phyloP scores from a whole-genome alignment of 2,797 vertebrate species.

The Xyrichtys novacula region DNA sequence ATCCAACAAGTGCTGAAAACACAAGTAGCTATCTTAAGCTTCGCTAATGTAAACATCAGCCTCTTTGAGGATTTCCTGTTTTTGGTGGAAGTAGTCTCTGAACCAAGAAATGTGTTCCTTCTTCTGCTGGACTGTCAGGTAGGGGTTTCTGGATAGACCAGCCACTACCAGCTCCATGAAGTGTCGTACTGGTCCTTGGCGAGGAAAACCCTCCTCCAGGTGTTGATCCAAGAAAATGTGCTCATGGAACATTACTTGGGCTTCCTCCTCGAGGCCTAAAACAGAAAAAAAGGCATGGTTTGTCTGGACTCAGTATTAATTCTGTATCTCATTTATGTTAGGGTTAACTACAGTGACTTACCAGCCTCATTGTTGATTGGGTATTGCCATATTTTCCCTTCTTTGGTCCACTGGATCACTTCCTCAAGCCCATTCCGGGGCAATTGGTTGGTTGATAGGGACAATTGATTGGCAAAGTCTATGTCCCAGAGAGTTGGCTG shows the following conservation, averaged over 20 bases:
- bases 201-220: slow-evolving; percentile 89
- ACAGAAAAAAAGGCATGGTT: background rate
- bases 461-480: slow-evolving; percentile 88
- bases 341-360: slow-evolving; percentile 65
- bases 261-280: slow-evolving; percentile 92
- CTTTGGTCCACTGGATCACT: slow-evolving; percentile 96
- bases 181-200: slow-evolving; percentile 91
- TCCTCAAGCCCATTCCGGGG: slow-evolving; percentile 92
- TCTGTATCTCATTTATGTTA: background rate
- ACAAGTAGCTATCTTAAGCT: slow-evolving; percentile 54
- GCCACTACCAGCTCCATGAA: slow-evolving; percentile 96
- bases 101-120: slow-evolving; percentile 95
- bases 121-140: slow-evolving; percentile 91
- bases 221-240: slow-evolving; percentile 95
- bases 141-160: slow-evolving; percentile 92
- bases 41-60: slow-evolving; percentile 80
- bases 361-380: slow-evolving; percentile 95
- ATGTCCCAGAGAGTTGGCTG: slow-evolving; percentile 93
- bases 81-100: slow-evolving; percentile 93
- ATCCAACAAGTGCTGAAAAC: slow-evolving; percentile 17
- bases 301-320: background rate
- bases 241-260: slow-evolving; percentile 91
- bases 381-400: slow-evolving; percentile 93
- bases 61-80: slow-evolving; percentile 88
- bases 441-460: slow-evolving; percentile 71